phyloP scores from a whole-genome alignment of 2,888 invertebrate genomes.

The Sabatieria punctata region DNA sequence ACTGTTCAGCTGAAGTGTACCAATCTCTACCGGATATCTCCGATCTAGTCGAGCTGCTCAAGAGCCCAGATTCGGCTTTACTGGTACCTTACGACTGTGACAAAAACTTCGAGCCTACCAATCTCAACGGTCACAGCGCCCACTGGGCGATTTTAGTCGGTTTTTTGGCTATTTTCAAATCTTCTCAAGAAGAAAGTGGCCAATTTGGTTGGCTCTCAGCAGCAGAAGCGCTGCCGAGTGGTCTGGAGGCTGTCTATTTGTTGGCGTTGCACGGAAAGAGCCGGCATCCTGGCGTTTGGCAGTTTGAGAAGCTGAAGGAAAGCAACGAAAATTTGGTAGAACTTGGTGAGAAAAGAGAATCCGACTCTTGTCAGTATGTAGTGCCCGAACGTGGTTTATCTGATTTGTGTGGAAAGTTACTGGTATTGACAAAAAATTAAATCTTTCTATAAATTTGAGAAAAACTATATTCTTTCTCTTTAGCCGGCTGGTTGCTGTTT shows the following conservation, averaged over 20 bases:
- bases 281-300: conserved; percentile 19
- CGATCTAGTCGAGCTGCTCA: conserved; percentile 3
- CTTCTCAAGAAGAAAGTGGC: conserved; percentile 22
- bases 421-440: no score
- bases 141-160: conserved; percentile 24
- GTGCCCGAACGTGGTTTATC: no score
- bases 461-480: no score
- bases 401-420: no score
- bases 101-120: conserved; percentile 20
- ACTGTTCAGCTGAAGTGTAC: conserved; percentile 5
- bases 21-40: conserved; percentile 13
- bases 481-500: no score
- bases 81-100: conserved; percentile 26
- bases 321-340: conserved; percentile 22
- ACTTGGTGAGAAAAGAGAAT: conserved; percentile 12
- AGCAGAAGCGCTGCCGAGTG: not conserved
- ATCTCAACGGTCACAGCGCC: conserved; percentile 17
- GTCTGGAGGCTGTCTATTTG: not conserved
- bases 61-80: conserved; percentile 6
- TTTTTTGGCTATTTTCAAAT: not conserved
- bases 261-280: conserved; percentile 8
- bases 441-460: no score
- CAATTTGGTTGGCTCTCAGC: conserved; percentile 8
- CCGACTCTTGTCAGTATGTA: no score
- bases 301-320: conserved; percentile 11